Percentiles rank a stretch among this genome's conserved stretches.
Conservation (phyloP, 2,797 vertebrate species). For the Aldrovandia affinis region DNA sequence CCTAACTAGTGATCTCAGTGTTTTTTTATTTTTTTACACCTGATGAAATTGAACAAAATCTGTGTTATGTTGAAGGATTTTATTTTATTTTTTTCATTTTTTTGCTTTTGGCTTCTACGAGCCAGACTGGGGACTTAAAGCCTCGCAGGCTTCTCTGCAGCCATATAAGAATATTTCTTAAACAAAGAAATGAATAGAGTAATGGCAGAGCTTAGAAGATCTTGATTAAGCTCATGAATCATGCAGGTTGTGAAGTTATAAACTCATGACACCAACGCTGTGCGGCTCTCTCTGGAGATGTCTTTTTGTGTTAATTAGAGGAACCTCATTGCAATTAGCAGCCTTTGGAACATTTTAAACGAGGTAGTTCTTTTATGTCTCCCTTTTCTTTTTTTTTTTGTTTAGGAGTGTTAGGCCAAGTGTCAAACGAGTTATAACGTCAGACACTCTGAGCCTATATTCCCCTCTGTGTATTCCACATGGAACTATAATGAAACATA, state of each 20-base stretch:
- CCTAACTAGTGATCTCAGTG: background rate
- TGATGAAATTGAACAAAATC: background rate
- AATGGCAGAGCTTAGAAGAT: conserved; percentile 74
- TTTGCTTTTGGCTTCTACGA: conserved; percentile 53
- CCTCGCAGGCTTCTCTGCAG: background rate
- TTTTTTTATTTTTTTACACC: background rate
- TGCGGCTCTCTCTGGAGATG: conserved; percentile 61
- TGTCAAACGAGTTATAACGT: conserved; percentile 35
- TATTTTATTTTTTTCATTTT: conserved; percentile 17
- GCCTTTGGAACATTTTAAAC: conserved; percentile 58
- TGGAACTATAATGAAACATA: conserved; percentile 5
- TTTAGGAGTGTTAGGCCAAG: conserved; percentile 40
- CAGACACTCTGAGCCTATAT: background rate
- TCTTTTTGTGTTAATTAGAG: conserved; percentile 75
- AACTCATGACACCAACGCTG: conserved; percentile 67
- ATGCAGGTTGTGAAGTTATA: conserved; percentile 68
- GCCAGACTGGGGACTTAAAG: conserved; percentile 49
- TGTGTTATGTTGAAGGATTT: background rate
- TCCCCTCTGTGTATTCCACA: conserved; percentile 2
- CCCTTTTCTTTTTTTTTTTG: conserved; percentile 20
- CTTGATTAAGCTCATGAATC: conserved; percentile 73
- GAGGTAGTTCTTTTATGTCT: conserved; percentile 28
- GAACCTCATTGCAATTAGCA: conserved; percentile 71
- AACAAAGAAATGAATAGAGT: conserved; percentile 64
- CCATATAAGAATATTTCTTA: conserved; percentile 59